A percentile compares a stretch with the other conserved stretches of the same genome.
These are phyloP conservation scores for Eleginops maclovinus DNA, from an alignment of 2,113 vertebrate species.

Conservation along the genomic window DNA sequence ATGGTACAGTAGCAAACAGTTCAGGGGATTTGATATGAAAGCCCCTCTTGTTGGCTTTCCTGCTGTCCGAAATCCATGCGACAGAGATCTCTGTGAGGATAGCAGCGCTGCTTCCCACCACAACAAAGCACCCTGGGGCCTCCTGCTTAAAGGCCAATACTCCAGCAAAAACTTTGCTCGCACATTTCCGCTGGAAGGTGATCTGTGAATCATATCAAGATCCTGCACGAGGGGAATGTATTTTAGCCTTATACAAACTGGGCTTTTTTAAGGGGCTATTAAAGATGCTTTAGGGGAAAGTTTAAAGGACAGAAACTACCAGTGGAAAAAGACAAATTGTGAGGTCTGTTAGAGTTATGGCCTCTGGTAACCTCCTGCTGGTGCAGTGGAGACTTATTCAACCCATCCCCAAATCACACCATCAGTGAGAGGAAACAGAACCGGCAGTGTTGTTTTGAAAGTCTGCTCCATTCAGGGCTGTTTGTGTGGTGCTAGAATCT, in stretches of 20 bases:
- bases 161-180: slow-evolving; percentile 39
- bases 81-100: slow-evolving; percentile 72
- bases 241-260: slow-evolving; percentile 46
- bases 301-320: background rate
- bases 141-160: slow-evolving; percentile 54
- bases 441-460: slow-evolving; percentile 65
- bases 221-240: slow-evolving; percentile 52
- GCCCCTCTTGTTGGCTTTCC: slow-evolving; percentile 72
- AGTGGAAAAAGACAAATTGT: background rate
- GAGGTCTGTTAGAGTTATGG: background rate
- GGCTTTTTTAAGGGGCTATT: background rate
- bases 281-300: no score
- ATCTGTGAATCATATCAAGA: slow-evolving; percentile 76
- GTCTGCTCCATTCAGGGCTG: slow-evolving; percentile 55
- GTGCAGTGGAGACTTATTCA: slow-evolving; percentile 44
- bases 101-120: slow-evolving; percentile 66
- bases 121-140: slow-evolving; percentile 64
- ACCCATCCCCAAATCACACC: slow-evolving; percentile 50
- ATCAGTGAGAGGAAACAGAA: slow-evolving; percentile 62
- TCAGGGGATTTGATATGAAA: slow-evolving; percentile 67
- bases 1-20: slow-evolving; percentile 58
- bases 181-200: slow-evolving; percentile 63
- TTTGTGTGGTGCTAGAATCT: slow-evolving; percentile 67
- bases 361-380: slow-evolving; percentile 33
- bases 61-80: slow-evolving; percentile 53